phyloP scores from a whole-genome alignment of 2,888 invertebrate species.

The Nezara viridula region DNA sequence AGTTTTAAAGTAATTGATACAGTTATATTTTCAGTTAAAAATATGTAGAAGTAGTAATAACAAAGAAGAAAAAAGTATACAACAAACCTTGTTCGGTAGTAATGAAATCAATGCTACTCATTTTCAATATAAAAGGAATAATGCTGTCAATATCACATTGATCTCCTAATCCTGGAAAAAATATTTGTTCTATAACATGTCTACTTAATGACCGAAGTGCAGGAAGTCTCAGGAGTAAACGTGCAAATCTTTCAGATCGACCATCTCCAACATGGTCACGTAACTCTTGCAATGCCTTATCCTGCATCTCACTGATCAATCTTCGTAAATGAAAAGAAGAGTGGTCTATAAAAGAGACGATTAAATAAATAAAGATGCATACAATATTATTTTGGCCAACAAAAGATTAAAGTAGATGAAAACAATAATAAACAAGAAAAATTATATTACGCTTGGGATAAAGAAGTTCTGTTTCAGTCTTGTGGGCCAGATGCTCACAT shows the following conservation, averaged over 20 bases:
- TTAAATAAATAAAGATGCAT: neutral
- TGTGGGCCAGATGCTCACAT: slow-evolving; percentile 32
- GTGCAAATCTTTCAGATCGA: slow-evolving; percentile 74
- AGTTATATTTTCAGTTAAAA: neutral
- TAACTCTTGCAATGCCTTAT: slow-evolving; percentile 75
- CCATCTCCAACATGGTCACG: slow-evolving; percentile 70
- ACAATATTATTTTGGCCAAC: neutral
- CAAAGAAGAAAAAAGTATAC: neutral
- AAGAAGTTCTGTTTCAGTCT: slow-evolving; percentile 13
- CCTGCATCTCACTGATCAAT: slow-evolving; percentile 75
- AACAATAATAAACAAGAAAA: neutral
- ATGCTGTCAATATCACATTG: slow-evolving; percentile 96
- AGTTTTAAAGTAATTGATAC: neutral
- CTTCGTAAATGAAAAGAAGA: slow-evolving; percentile 68
- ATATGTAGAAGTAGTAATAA: neutral
- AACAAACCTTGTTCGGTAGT: slow-evolving; percentile 61
- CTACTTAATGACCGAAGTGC: slow-evolving; percentile 81
- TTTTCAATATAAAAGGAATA: slow-evolving; percentile 89
- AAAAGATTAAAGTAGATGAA: neutral
- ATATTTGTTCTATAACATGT: slow-evolving; percentile 87
- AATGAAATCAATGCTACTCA: slow-evolving; percentile 64
- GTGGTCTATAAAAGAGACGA: slow-evolving; percentile 69
- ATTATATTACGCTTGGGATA: slow-evolving; percentile 30
- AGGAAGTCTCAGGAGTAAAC: slow-evolving; percentile 79
- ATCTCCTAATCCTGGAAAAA: slow-evolving; percentile 92